phyloP scores from a whole-genome alignment of 2,113 vertebrate species.

The Nyctereutes procyonoides region DNA sequence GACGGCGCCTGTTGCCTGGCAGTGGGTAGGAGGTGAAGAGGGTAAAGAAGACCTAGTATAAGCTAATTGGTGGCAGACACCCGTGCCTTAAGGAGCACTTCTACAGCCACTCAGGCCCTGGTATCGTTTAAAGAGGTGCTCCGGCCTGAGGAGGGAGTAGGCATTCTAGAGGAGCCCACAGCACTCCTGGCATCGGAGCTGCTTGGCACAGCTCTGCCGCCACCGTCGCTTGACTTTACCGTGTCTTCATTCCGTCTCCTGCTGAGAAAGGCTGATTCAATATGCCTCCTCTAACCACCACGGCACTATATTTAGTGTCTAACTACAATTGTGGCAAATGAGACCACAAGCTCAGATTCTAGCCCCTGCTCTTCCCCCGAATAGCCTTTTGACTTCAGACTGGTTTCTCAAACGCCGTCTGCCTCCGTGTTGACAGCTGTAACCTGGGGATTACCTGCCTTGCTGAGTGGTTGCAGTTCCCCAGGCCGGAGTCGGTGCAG shows the following conservation, averaged over 20 bases:
- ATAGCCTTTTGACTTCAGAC: not conserved
- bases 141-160: not conserved
- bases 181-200: not conserved
- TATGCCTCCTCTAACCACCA: not conserved
- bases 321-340: not conserved
- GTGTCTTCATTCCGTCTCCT: conserved; percentile 32
- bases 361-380: not conserved
- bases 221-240: not conserved
- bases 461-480: not conserved
- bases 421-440: not conserved
- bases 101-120: not conserved
- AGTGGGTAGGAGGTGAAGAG: not conserved
- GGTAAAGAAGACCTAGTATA: not conserved
- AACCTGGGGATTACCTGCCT: not conserved
- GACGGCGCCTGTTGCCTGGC: not conserved
- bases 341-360: not conserved
- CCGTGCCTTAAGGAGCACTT: not conserved
- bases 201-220: not conserved
- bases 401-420: not conserved
- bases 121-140: not conserved
- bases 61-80: not conserved
- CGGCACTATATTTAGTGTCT: not conserved
- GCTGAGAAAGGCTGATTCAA: not conserved
- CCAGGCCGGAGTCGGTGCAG: not conserved
- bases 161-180: not conserved